Percentiles rank a stretch among this genome's conserved stretches.
These are phyloP conservation scores for Clarias pachynema DNA, from an alignment of 2,797 vertebrate species.

Conservation along the genomic window DNA sequence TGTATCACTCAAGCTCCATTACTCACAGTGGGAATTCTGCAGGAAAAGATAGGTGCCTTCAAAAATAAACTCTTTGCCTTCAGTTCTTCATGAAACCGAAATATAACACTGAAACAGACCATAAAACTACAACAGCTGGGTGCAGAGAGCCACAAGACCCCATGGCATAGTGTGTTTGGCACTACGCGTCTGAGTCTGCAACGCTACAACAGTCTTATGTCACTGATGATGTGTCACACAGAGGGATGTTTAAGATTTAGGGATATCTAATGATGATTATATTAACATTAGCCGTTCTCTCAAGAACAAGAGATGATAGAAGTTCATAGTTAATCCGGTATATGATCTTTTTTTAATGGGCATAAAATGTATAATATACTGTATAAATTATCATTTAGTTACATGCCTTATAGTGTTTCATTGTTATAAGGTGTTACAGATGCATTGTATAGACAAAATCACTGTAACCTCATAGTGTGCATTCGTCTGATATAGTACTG, in stretches of 20 bases:
- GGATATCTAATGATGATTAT: neutral
- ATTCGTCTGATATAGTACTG: slow-evolving; percentile 29
- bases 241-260: neutral
- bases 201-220: neutral
- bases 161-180: neutral
- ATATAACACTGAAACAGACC: slow-evolving; percentile 15
- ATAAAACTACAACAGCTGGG: slow-evolving; percentile 52
- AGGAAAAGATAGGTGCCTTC: slow-evolving; percentile 48
- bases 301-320: neutral
- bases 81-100: slow-evolving; percentile 45
- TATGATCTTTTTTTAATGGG: neutral
- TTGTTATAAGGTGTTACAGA: neutral
- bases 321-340: neutral
- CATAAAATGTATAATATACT: neutral
- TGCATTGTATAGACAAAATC: neutral
- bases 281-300: neutral
- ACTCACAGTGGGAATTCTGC: slow-evolving; percentile 47
- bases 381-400: neutral
- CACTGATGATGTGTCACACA: neutral
- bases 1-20: slow-evolving; percentile 55
- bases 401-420: neutral
- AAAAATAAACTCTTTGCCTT: slow-evolving; percentile 26
- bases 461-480: neutral
- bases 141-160: neutral
- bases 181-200: neutral